phyloP scores from a whole-genome alignment of 2,797 vertebrate genomes.

The Urosaurus nigricauda region DNA sequence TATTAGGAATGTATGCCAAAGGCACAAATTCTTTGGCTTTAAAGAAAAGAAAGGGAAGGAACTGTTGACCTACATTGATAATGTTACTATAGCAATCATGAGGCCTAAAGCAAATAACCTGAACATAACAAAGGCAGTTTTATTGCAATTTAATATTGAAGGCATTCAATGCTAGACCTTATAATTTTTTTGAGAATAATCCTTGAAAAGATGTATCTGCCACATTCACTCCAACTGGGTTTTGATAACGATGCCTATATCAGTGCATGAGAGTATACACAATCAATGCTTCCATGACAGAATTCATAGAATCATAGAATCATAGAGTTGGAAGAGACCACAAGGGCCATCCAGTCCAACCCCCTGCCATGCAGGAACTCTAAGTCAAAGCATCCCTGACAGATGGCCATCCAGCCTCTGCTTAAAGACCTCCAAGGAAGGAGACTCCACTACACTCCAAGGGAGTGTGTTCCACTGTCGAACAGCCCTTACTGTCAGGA shows the following conservation, averaged over 20 bases:
- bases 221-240: neutral
- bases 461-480: no score
- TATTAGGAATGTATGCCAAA: conserved; percentile 1
- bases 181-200: neutral
- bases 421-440: no score
- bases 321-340: no score
- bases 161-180: neutral
- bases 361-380: no score
- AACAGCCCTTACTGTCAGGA: no score
- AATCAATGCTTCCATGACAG: neutral
- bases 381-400: no score
- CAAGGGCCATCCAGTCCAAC: no score
- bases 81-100: neutral
- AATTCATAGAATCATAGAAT: no score
- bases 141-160: neutral
- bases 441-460: no score
- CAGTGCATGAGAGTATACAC: no score
- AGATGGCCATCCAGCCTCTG: no score
- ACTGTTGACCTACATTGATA: neutral
- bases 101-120: neutral
- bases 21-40: neutral
- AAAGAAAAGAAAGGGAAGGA: neutral
- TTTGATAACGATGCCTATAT: neutral
- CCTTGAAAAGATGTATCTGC: neutral
- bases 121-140: neutral